Conservation (phyloP, 2,797 vertebrate genomes). For the Cichlasoma orientale region DNA sequence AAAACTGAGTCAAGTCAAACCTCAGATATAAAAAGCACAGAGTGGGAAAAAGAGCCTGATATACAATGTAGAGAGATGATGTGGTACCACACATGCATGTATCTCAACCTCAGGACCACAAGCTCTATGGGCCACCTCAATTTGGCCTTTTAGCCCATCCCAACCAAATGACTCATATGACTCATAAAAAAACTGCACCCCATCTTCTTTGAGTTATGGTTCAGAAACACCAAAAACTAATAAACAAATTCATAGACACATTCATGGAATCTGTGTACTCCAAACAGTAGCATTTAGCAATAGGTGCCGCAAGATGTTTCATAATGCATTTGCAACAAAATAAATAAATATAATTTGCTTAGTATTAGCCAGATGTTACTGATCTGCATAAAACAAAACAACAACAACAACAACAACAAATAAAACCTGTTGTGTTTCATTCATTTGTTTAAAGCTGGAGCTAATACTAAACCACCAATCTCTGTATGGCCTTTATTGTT, state of each 20-base stretch:
- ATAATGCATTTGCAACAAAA: not conserved
- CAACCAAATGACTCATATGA: not conserved
- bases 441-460: not conserved
- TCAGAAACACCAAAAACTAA: not conserved
- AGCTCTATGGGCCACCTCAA: not conserved
- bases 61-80: not conserved
- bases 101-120: not conserved
- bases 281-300: not conserved
- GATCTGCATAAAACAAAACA: not conserved
- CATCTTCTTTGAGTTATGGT: not conserved
- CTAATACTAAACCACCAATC: not conserved
- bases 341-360: not conserved
- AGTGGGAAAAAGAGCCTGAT: not conserved
- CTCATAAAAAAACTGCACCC: not conserved
- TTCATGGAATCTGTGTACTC: not conserved
- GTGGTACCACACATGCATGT: not conserved
- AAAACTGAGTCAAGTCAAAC: not conserved
- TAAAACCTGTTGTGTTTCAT: not conserved
- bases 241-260: not conserved
- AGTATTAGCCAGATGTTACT: not conserved
- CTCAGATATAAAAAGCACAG: not conserved
- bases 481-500: not conserved
- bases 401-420: too few relatives aligned
- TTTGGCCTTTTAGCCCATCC: accelerated
- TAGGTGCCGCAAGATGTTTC: not conserved